A percentile compares a stretch with the other conserved stretches of the same genome.
phyloP scores from a whole-genome alignment of 1,140 invertebrate genomes.

The Alviniconcha marisindica region DNA sequence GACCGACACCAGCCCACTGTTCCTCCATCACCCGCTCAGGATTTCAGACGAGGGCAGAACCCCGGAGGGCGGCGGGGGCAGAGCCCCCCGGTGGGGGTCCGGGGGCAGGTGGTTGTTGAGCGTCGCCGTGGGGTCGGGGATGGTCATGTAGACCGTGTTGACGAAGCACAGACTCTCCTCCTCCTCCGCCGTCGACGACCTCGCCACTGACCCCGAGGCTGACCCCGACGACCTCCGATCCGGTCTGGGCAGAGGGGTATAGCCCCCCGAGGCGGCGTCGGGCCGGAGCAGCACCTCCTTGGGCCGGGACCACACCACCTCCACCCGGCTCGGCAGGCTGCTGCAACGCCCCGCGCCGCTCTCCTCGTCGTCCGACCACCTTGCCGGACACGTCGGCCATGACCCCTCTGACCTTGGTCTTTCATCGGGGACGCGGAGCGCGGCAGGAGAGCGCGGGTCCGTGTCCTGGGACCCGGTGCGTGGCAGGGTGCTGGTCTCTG shows the following conservation, averaged over 20 bases:
- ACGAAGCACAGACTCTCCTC: not conserved
- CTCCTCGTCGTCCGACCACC: too few species aligned
- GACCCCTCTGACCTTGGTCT: not conserved
- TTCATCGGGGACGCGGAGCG: not conserved
- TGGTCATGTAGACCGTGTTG: conserved; percentile 31
- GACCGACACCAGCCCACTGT: not conserved
- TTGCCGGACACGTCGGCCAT: not conserved
- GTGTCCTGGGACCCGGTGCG: not conserved
- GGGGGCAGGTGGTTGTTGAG: not conserved
- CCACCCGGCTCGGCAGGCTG: not conserved
- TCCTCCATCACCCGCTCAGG: not conserved
- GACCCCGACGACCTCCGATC: not conserved
- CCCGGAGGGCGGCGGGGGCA: not conserved
- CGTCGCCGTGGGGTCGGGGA: not conserved
- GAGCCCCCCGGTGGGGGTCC: not conserved
- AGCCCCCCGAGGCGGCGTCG: not conserved
- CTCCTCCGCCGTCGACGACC: not conserved
- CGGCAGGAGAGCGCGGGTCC: not conserved
- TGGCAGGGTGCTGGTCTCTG: not conserved
- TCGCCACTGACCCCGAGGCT: not conserved
- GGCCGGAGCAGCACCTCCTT: not conserved
- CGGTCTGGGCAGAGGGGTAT: not conserved
- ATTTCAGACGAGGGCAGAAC: not conserved
- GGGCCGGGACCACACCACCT: conserved; percentile 16
- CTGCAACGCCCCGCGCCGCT: not conserved